These are phyloP conservation scores for Tokudaia tokunoshimensis DNA, from an alignment of 2,797 vertebrate species.

Conservation along the genomic window DNA sequence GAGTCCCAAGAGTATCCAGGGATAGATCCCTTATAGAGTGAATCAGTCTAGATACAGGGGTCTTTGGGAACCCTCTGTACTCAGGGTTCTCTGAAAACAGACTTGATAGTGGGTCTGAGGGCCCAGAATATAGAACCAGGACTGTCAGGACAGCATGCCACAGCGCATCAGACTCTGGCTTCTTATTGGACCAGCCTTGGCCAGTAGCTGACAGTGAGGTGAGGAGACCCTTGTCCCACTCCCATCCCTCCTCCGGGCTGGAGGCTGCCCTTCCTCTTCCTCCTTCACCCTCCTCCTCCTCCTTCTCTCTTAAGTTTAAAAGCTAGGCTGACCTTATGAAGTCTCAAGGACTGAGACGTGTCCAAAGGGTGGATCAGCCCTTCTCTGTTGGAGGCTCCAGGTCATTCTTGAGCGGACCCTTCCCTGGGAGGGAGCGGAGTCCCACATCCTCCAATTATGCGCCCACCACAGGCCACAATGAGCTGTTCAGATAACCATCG, in stretches of 20 bases:
- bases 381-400: slow-evolving; percentile 57
- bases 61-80: not conserved
- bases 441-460: slow-evolving; percentile 90
- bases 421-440: slow-evolving; percentile 84
- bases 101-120: not conserved
- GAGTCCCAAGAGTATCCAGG: not conserved
- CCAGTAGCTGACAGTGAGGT: not conserved
- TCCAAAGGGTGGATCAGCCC: slow-evolving; percentile 17
- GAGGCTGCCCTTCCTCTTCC: too few species aligned
- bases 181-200: not conserved
- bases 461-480: slow-evolving; percentile 86
- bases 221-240: not conserved
- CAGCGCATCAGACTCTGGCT: not conserved
- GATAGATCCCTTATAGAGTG: not conserved
- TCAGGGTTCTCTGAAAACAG: not conserved
- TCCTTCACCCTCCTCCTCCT: not conserved
- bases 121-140: not conserved
- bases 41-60: not conserved
- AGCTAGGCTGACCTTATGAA: slow-evolving; percentile 35
- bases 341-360: slow-evolving; percentile 25
- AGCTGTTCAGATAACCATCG: slow-evolving; percentile 78
- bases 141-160: not conserved
- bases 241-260: not conserved
- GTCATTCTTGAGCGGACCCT: slow-evolving; percentile 86
- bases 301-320: not conserved